Conservation (phyloP, 2,797 vertebrate species). For the Parauchenoglanis ngamensis region DNA sequence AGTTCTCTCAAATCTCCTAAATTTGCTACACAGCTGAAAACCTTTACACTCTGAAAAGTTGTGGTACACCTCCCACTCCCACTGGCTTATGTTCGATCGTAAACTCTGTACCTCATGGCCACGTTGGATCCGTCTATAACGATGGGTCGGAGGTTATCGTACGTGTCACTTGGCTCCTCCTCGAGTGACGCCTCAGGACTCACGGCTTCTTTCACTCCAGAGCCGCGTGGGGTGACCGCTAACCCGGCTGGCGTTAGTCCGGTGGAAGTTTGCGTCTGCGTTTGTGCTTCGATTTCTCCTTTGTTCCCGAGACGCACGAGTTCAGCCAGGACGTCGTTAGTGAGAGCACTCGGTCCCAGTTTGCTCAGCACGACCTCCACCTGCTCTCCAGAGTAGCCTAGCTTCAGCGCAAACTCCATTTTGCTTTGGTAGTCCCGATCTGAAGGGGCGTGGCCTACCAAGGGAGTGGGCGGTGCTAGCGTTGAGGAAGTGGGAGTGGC, state of each 20-base stretch:
- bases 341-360: conserved; percentile 89
- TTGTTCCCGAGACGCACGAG: conserved; percentile 95
- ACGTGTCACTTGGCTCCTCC: conserved; percentile 86
- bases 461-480: conserved; percentile 17
- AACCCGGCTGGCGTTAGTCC: not conserved
- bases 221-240: conserved; percentile 67
- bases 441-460: conserved; percentile 59
- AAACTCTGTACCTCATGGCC: conserved; percentile 88
- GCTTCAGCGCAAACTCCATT: conserved; percentile 97
- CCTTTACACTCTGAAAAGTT: not conserved
- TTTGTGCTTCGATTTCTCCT: conserved; percentile 85
- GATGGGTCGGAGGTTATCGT: conserved; percentile 91
- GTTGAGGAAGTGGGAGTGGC: conserved; percentile 32
- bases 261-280: conserved; percentile 55
- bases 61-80: not conserved
- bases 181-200: conserved; percentile 91
- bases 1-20: not conserved
- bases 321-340: conserved; percentile 94
- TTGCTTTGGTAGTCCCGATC: conserved; percentile 93
- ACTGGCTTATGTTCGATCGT: not conserved
- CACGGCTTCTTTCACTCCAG: conserved; percentile 82
- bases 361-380: conserved; percentile 93
- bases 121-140: conserved; percentile 98
- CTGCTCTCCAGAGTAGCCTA: conserved; percentile 94
- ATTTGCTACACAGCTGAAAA: not conserved